These are phyloP conservation scores for Conus betulinus DNA, from an alignment of 1,140 invertebrate genomes.

Conservation along the genomic window DNA sequence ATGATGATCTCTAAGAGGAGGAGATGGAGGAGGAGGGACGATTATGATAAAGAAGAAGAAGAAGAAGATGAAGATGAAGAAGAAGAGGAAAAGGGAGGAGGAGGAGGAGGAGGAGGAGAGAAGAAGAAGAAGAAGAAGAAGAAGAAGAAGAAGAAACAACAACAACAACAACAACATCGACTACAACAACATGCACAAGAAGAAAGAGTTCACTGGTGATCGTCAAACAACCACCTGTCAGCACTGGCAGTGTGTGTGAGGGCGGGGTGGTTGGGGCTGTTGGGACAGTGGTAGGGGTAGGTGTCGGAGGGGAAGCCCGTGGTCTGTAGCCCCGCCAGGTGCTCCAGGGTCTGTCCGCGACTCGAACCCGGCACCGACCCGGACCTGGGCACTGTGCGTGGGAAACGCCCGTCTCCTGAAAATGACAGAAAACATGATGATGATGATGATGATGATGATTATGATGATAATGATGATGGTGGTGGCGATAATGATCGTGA, in stretches of 20 bases:
- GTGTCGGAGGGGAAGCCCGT: slow-evolving; percentile 48
- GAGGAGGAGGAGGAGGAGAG: too few relatives aligned
- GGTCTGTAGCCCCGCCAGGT: slow-evolving; percentile 49
- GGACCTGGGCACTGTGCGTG: slow-evolving; percentile 62
- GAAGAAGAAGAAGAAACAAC: too few relatives aligned
- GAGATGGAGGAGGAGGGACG: too few relatives aligned
- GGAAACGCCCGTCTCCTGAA: slow-evolving; percentile 60
- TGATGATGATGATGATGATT: too few relatives aligned
- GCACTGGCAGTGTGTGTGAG: slow-evolving; percentile 47
- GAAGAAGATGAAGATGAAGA: too few relatives aligned
- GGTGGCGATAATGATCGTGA: background rate
- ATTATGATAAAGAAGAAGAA: too few relatives aligned
- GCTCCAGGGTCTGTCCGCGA: slow-evolving; percentile 41
- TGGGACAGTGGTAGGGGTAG: slow-evolving; percentile 57
- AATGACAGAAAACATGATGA: slow-evolving; percentile 23
- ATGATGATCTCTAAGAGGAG: background rate
- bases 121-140: too few relatives aligned
- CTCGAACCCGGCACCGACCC: slow-evolving; percentile 74
- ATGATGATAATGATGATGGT: background rate
- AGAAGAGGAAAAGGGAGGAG: too few relatives aligned
- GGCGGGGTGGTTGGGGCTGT: slow-evolving; percentile 47
- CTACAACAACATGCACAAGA: too few relatives aligned
- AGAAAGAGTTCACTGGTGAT: too few relatives aligned
- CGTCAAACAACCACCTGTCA: slow-evolving; percentile 49
- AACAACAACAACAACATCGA: too few relatives aligned